Conservation (phyloP, 2,888 invertebrate genomes). For the Imbricaverruca yamaguchii region DNA sequence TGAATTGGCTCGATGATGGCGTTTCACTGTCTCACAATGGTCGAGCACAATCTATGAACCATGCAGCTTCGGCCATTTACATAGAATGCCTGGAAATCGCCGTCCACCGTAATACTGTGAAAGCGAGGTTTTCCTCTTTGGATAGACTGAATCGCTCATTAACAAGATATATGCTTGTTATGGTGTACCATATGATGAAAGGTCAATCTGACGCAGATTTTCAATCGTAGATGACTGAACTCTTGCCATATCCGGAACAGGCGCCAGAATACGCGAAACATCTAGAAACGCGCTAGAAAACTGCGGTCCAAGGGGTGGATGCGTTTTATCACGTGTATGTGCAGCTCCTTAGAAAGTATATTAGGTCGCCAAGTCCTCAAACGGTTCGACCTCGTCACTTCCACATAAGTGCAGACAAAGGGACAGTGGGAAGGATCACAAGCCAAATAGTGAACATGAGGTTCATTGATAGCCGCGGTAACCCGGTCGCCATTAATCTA, state of each 20-base stretch:
- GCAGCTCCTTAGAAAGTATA: neutral
- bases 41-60: neutral
- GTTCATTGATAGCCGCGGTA: no score
- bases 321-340: neutral
- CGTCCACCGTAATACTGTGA: neutral
- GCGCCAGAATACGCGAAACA: neutral
- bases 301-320: neutral
- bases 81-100: no score
- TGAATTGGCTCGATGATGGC: neutral
- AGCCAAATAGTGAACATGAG: no score
- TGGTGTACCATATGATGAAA: neutral
- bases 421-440: no score
- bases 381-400: no score
- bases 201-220: neutral
- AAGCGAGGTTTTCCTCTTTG: neutral
- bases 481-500: no score
- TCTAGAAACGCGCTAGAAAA: neutral
- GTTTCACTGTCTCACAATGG: neutral
- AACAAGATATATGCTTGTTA: neutral
- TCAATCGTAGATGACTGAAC: no score
- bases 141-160: neutral
- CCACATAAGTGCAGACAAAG: no score
- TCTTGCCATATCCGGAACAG: neutral
- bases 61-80: no score
- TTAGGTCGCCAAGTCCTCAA: no score